Conservation (phyloP, 1,140 invertebrate genomes). For the Zaprionus gabonicus region DNA sequence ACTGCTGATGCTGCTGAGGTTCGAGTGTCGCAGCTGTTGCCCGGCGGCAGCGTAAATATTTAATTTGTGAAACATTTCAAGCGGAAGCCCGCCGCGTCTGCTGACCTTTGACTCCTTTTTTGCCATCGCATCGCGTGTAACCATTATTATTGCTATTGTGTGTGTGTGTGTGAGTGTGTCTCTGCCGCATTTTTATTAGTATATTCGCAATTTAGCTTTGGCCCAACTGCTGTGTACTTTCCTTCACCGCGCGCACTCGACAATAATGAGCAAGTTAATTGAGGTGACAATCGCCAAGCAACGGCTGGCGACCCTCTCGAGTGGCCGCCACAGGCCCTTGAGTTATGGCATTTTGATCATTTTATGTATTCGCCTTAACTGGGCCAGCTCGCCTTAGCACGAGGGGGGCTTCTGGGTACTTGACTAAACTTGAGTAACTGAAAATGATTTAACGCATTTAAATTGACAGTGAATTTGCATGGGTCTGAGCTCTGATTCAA, state of each 20-base stretch:
- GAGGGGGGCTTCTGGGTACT: constrained; percentile 8
- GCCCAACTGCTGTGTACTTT: constrained; percentile 19
- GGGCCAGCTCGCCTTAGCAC: not conserved
- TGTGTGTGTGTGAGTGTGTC: constrained; percentile 17
- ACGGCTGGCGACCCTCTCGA: constrained; percentile 39
- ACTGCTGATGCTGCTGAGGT: constrained; percentile 24
- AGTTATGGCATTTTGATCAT: constrained; percentile 77
- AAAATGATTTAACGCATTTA: constrained; percentile 60
- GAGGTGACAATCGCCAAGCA: constrained; percentile 72
- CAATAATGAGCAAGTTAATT: constrained; percentile 79
- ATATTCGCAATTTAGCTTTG: constrained; percentile 51
- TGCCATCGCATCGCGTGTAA: constrained; percentile 33
- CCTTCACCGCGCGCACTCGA: constrained; percentile 51
- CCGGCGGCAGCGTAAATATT: constrained; percentile 74
- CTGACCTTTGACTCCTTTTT: constrained; percentile 68
- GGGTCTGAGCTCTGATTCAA: constrained; percentile 2
- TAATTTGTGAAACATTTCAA: constrained; percentile 76
- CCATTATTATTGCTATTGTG: constrained; percentile 60
- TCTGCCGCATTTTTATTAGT: constrained; percentile 46
- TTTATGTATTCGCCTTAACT: constrained; percentile 58
- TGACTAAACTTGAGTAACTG: constrained; percentile 36
- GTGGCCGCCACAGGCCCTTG: constrained; percentile 43
- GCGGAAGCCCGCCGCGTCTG: constrained; percentile 53
- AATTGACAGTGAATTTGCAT: constrained; percentile 44
- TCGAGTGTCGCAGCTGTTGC: constrained; percentile 36